Evolutionary conservation across 2,113 vertebrate species (phyloP).

Genomic region (Cololabis saira): DNA sequence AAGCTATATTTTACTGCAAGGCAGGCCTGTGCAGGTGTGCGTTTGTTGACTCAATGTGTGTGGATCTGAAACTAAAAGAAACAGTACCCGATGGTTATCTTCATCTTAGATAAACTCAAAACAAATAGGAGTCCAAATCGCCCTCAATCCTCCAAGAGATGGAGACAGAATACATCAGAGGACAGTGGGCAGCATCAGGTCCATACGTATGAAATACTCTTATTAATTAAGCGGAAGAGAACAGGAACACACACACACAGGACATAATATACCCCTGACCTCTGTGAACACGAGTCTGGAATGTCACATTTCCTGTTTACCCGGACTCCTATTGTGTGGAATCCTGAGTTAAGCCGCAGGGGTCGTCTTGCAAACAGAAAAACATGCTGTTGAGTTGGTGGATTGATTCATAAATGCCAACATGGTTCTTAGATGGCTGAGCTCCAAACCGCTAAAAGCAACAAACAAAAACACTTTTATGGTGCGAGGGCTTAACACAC

Average conservation of each 20-base stretch:
- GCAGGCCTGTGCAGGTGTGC: conserved; percentile 41
- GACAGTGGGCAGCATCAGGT: conserved; percentile 2
- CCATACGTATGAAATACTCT: conserved; percentile 44
- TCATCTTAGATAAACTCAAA: conserved; percentile 31
- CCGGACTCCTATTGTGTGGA: conserved; percentile 31
- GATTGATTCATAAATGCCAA: conserved; percentile 13
- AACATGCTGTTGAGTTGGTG: conserved; percentile 9
- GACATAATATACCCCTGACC: conserved; percentile 40
- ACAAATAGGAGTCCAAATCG: background rate
- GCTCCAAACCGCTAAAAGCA: conserved; percentile 9
- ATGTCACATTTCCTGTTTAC: conserved; percentile 70
- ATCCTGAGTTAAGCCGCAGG: conserved; percentile 10
- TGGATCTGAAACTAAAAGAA: conserved; percentile 5
- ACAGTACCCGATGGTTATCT: conserved; percentile 27
- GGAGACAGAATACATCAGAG: conserved; percentile 5
- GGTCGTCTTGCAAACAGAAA: conserved; percentile 27
- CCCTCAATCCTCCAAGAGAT: conserved; percentile 1
- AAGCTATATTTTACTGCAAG: conserved; percentile 26
- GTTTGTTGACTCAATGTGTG: conserved; percentile 12
- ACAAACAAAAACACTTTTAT: conserved; percentile 21
- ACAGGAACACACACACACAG: conserved; percentile 5
- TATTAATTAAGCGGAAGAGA: conserved; percentile 16
- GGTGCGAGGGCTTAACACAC: background rate
- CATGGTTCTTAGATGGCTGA: background rate
- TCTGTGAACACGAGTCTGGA: conserved; percentile 46